These are phyloP conservation scores for Deroplatys truncata DNA, from an alignment of 2,888 invertebrate species.

Conservation along the genomic window DNA sequence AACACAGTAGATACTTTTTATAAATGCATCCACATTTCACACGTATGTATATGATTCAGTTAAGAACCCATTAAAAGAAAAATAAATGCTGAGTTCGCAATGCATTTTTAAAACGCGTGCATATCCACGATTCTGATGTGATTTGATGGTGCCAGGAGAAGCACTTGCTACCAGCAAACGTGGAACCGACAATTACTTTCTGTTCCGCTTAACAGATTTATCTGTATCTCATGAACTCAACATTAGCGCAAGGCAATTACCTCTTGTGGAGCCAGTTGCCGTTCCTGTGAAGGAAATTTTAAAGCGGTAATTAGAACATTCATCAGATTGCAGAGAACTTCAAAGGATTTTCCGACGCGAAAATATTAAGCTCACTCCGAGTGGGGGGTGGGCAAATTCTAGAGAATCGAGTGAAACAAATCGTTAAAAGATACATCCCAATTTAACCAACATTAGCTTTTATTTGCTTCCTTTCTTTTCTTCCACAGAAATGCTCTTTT, in stretches of 20 bases:
- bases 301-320: conserved; percentile 4
- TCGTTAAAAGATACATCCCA: background rate
- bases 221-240: background rate
- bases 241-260: background rate
- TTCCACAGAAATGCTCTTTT: too few relatives aligned
- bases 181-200: background rate
- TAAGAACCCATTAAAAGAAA: too few relatives aligned
- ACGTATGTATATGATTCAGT: too few relatives aligned
- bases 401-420: background rate
- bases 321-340: background rate
- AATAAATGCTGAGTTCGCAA: too few relatives aligned
- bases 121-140: background rate
- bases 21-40: too few relatives aligned
- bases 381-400: background rate
- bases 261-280: background rate
- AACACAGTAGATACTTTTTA: too few relatives aligned
- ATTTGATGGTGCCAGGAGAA: background rate
- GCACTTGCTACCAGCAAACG: background rate
- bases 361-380: background rate
- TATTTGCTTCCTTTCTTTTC: background rate
- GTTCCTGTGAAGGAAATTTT: background rate
- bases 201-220: background rate
- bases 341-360: background rate
- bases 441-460: background rate
- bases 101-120: too few relatives aligned